Base-by-base conservation (phyloP, 2,888 invertebrate species). In the Leucophenga maculata region DNA sequence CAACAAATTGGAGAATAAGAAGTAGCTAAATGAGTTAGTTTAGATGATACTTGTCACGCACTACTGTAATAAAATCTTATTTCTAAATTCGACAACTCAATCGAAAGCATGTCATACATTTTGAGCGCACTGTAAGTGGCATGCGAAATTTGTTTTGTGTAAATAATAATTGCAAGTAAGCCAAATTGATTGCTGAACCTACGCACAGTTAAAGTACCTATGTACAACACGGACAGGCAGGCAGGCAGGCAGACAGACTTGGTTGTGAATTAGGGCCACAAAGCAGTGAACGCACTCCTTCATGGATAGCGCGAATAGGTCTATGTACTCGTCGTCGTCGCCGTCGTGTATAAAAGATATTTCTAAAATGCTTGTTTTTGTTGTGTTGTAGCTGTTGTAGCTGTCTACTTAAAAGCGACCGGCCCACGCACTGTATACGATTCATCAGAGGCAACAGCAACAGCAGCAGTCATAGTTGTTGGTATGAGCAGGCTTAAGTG, bases 391-490 rank as follows among this genome's bases (percentile, higher is more conserved):
- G 2, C 13, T 50, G 50, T 50, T 50, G 50, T 50, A 50, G 50
- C 50, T 50, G 50, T 50, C 50, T 50, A 50, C 50, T 50, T 50
- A 50, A 6, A 50, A 50, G 50, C 50, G 50, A 8, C 50, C 50
- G 50, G 18, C 50, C 50, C 50, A 50, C 50, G 50, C 50, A 16
- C 18, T 50, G 50, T 50, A 50, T n/a, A 18, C 14, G 50, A 50
- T 50, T 50, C 50, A 13, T 50, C 50, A n/a, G n/a, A n/a, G n/a
- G n/a, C n/a, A n/a, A n/a, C n/a, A n/a, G n/a, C n/a, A n/a, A n/a
- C n/a, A n/a, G n/a, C n/a, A 50, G 50, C 16, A 14, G 72, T 73
- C 69, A 72, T 54, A 68, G 59, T 66, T 60, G 39, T 60, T 52
- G 26, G 48, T 65, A 11, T 50, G 50, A 13, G 50, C 14, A 50